Evolutionary conservation across 2,113 vertebrate species (phyloP), one percentile per base, ranked within the genome.

Genomic region (Gasterosteus nipponicus): DNA sequence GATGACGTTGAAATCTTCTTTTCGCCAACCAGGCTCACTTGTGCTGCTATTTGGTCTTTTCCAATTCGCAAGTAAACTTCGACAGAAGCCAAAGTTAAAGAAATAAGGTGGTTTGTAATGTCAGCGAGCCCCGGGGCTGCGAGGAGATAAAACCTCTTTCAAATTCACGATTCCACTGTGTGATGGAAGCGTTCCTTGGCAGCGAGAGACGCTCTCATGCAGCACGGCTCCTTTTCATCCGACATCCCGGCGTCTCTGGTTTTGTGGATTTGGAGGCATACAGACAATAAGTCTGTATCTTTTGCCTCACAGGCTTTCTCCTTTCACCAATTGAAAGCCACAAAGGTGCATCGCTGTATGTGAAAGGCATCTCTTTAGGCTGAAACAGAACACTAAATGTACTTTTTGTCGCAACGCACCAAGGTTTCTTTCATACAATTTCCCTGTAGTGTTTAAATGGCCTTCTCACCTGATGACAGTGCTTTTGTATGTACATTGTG

Each of bases 111-210:
- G 49, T 41, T 35, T n/a, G 46, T n/a, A 39, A 42, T 44, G 22
- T 18, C 35, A n/a, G 26, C 5, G 26, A 10, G 29, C 31, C 35
- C 7, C 35, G 58, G 15, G 77, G 31, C 65, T 49, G 54, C 53
- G 63, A 51, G 46, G 6, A 38, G 53, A 68, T 46, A 53, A 73
- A 73, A 42, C 11, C 29, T 22, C 26, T 69, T 74, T 70, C 59
- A 61, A n/a, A 39, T 38, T 64, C 3, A 38, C 38, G 44, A 31
- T 7, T 59, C 16, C 9, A 0, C 16, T 33, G 4, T n/a, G 31
- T 54, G 61, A 68, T 33, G 51, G 51, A n/a, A 78, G 38, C 14
- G 9, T 41, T 16, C 47, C 46, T 26, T n/a, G 2, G 4, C 29
- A 51, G 41, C 41, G 57, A 8, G 16, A 63, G 19, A 35, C 26